Base-by-base conservation (phyloP, 2,888 invertebrate species). In the Aspidiotus rigidus region DNA sequence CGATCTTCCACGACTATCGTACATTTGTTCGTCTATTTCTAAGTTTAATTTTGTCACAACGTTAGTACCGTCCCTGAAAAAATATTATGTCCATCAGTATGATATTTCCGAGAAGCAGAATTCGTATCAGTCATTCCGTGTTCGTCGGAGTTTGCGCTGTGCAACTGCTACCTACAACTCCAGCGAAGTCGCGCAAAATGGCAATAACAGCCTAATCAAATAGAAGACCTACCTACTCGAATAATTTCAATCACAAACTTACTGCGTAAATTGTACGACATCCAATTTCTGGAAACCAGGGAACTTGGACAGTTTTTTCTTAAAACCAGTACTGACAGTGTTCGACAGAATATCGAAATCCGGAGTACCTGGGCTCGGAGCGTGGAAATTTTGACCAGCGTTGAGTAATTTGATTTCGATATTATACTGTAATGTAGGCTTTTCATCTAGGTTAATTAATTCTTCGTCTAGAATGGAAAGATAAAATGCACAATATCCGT, bases 11-110 rank as follows among this genome's bases (percentile, higher is more conserved):
- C 76, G 63, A 73, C 84, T 85, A 73, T 87, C 86, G 2, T 81
- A 81, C 74, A 83, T 82, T 0, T 83, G 80, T 73, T 88, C 88
- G 73, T 92, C 89, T 69, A 91, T 82, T 75, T 88, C 84, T 2
- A 92, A 80, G 69, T 87, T 87, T 76, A 93, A 80, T 59, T 85
- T 86, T 0, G 91, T 90, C 40, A 91, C 82, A 71, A 92, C 84
- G 10, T 88, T 84, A 74, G 86, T 84, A 60, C 82, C 81, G 57
- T 82, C 82, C 71, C 83, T 84, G 74, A 10, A 70, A 70, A 16
- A 57, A 66, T 42, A 42, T 2, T 1, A 28, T 28, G 1, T 28
- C 28, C 5, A 5, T 28, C 1, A 28, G 28, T 28, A 28, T 28
- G 1, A n/a, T 28, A 5, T 28, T 28, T 28, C 28, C 5, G 28